These are phyloP conservation scores for Tribolium madens DNA, from an alignment of 1,140 invertebrate genomes.

Conservation along the genomic window DNA sequence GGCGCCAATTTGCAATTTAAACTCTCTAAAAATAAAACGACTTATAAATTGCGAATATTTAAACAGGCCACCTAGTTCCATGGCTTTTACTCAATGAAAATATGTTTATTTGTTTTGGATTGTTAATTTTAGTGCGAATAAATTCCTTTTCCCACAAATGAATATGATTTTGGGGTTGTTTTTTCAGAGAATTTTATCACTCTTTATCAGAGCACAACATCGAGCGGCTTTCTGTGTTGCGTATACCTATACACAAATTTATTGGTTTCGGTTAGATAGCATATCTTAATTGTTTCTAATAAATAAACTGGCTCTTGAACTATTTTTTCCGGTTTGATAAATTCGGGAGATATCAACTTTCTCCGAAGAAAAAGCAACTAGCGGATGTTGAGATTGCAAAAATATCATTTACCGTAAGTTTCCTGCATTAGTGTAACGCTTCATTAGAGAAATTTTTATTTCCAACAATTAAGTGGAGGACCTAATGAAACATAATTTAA, in stretches of 20 bases:
- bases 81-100: constrained; percentile 32
- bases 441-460: constrained; percentile 24
- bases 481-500: constrained; percentile 42
- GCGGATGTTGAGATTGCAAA: background rate
- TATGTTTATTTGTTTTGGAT: constrained; percentile 41
- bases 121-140: constrained; percentile 15
- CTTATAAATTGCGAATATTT: constrained; percentile 36
- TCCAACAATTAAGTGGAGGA: constrained; percentile 27
- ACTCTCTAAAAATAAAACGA: constrained; percentile 35
- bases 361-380: background rate
- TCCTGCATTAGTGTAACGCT: constrained; percentile 6
- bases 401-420: background rate
- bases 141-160: background rate
- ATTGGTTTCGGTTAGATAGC: constrained; percentile 25
- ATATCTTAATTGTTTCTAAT: constrained; percentile 38
- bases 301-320: constrained; percentile 27
- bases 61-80: constrained; percentile 29
- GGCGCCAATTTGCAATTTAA: constrained; percentile 34
- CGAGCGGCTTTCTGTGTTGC: constrained; percentile 32
- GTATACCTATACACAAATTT: constrained; percentile 38
- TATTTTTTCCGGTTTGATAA: constrained; percentile 25
- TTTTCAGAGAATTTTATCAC: constrained; percentile 18
- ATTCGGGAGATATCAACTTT: constrained; percentile 1
- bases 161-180: background rate
- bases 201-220: constrained; percentile 19